Percentiles rank a stretch among this genome's conserved stretches.
Evolutionary conservation across 2,797 vertebrate species (phyloP).

Genomic region (Melanotaenia parkinsoni): DNA sequence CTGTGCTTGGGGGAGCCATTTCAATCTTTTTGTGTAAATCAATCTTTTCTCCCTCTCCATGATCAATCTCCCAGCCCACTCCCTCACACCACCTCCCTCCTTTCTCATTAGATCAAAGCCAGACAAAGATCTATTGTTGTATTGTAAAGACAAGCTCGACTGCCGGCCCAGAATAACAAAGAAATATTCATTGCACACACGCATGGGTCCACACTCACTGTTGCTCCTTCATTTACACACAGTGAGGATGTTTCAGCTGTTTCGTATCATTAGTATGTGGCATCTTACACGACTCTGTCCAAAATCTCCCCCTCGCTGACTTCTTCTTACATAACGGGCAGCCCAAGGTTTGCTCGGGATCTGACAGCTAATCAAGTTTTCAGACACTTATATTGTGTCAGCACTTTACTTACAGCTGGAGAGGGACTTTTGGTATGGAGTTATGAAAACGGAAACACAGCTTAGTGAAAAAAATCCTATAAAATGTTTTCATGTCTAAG

Average conservation of each 20-base stretch:
- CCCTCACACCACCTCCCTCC: background rate
- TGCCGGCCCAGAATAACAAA: constrained; percentile 44
- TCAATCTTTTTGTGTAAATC: constrained; percentile 32
- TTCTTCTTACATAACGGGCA: background rate
- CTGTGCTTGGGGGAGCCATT: constrained; percentile 16
- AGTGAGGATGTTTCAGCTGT: background rate
- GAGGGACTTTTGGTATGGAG: too few relatives aligned
- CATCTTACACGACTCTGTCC: background rate
- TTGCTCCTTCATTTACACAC: constrained; percentile 19
- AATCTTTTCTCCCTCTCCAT: constrained; percentile 23
- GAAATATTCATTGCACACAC: constrained; percentile 20
- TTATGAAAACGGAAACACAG: background rate
- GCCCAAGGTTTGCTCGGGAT: background rate
- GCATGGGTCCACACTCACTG: constrained; percentile 2
- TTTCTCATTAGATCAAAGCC: constrained; percentile 63
- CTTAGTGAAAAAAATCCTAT: background rate
- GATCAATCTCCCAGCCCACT: constrained; percentile 13
- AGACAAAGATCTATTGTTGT: constrained; percentile 61
- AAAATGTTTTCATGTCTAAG: background rate
- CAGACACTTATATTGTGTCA: background rate
- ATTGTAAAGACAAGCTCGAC: constrained; percentile 22
- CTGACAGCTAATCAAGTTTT: background rate
- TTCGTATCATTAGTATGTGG: constrained; percentile 6
- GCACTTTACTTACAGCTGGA: background rate
- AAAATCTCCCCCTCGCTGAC: background rate